Conservation (phyloP, 2,888 invertebrate species). For the Microplitis manilae region DNA sequence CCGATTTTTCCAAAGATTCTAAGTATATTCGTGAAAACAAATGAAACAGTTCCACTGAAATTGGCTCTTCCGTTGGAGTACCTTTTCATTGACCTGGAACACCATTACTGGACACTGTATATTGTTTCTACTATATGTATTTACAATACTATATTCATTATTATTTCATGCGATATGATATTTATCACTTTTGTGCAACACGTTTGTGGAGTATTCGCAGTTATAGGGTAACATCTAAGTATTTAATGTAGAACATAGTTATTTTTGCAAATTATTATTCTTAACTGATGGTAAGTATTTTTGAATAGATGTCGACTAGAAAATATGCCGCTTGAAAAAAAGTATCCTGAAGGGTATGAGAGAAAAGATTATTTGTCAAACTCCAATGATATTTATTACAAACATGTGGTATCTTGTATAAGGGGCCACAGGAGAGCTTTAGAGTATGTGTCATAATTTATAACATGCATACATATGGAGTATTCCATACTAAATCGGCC, state of each 20-base stretch:
- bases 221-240: slow-evolving; percentile 31
- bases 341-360: neutral
- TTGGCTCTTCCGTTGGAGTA: slow-evolving; percentile 30
- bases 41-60: slow-evolving; percentile 6
- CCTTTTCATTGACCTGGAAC: slow-evolving; percentile 18
- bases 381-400: neutral
- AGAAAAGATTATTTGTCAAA: neutral
- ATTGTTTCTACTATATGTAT: neutral
- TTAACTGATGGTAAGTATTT: neutral
- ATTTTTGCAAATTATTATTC: neutral
- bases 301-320: neutral
- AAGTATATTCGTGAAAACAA: neutral
- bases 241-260: neutral
- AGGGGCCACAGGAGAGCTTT: slow-evolving; percentile 18
- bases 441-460: neutral
- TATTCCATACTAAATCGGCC: too few species aligned
- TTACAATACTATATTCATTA: neutral
- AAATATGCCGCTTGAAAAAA: neutral
- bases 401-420: slow-evolving; percentile 17
- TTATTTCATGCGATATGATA: slow-evolving; percentile 24
- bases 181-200: slow-evolving; percentile 31
- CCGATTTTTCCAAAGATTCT: neutral
- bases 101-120: slow-evolving; percentile 15
- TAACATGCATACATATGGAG: neutral
- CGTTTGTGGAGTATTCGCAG: slow-evolving; percentile 35